phyloP scores from a whole-genome alignment of 2,797 vertebrate genomes.

The Myotis myotis region DNA sequence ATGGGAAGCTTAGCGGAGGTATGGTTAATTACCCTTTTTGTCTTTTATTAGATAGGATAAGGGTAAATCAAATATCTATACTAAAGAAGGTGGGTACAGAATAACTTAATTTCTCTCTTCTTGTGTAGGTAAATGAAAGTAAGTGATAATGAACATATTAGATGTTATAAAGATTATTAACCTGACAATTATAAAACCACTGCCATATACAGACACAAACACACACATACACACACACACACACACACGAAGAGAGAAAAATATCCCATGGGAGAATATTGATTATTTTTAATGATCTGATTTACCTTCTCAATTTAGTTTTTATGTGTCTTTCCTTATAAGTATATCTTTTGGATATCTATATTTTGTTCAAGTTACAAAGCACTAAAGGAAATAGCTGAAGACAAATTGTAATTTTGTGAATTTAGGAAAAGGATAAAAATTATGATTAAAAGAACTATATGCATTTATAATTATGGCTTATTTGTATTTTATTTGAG shows the following conservation, averaged over 20 bases:
- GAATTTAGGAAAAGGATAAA: neutral
- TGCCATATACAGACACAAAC: neutral
- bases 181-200: neutral
- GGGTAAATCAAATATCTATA: neutral
- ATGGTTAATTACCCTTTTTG: no score
- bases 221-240: neutral
- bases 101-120: conserved; percentile 1
- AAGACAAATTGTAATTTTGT: neutral
- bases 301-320: conserved; percentile 51
- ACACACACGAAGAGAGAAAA: neutral
- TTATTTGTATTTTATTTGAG: conserved; percentile 46
- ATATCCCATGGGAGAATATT: conserved; percentile 4
- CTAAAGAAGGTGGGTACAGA: neutral
- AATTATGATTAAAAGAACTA: neutral
- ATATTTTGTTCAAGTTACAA: conserved; percentile 41
- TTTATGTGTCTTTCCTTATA: conserved; percentile 40
- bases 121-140: conserved; percentile 34
- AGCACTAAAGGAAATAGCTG: neutral
- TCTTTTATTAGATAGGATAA: neutral
- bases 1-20: no score
- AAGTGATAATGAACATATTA: conserved; percentile 10
- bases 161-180: conserved; percentile 23
- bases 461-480: conserved; percentile 27
- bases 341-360: conserved; percentile 18
- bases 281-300: conserved; percentile 54